Conservation (phyloP, 2,113 vertebrate species). For the Scatophagus argus region DNA sequence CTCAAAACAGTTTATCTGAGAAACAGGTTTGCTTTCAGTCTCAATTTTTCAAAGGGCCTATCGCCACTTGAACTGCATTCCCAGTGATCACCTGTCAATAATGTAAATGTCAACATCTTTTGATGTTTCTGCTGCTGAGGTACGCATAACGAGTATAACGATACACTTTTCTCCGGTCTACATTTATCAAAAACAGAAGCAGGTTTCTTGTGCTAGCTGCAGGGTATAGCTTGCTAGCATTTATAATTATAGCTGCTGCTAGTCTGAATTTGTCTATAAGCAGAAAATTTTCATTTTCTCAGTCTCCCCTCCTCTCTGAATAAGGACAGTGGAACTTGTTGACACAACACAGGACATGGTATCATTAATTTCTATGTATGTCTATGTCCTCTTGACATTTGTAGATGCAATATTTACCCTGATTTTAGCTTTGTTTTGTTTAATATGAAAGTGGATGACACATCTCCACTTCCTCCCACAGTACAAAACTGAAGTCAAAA, state of each 20-base stretch:
- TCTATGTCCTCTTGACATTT: background rate
- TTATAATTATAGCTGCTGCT: too few species aligned
- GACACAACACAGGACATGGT: background rate
- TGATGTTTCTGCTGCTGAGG: background rate
- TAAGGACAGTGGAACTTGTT: background rate
- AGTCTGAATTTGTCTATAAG: background rate
- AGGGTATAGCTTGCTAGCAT: background rate
- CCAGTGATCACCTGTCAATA: background rate
- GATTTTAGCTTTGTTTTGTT: background rate
- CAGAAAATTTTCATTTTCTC: background rate
- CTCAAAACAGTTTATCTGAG: conserved; percentile 22
- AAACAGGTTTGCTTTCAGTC: background rate
- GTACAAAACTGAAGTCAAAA: too few species aligned
- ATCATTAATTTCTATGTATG: background rate
- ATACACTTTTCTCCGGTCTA: too few species aligned
- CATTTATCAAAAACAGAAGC: too few species aligned
- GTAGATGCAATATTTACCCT: background rate
- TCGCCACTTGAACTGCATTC: background rate
- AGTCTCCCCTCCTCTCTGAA: background rate
- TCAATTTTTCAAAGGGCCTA: background rate
- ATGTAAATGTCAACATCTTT: background rate
- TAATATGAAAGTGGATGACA: too few species aligned
- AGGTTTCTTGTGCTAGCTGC: conserved; percentile 4
- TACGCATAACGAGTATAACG: too few species aligned
- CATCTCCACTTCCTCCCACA: too few species aligned